phyloP scores from a whole-genome alignment of 2,797 vertebrate species.

The Epinephelus coioides region DNA sequence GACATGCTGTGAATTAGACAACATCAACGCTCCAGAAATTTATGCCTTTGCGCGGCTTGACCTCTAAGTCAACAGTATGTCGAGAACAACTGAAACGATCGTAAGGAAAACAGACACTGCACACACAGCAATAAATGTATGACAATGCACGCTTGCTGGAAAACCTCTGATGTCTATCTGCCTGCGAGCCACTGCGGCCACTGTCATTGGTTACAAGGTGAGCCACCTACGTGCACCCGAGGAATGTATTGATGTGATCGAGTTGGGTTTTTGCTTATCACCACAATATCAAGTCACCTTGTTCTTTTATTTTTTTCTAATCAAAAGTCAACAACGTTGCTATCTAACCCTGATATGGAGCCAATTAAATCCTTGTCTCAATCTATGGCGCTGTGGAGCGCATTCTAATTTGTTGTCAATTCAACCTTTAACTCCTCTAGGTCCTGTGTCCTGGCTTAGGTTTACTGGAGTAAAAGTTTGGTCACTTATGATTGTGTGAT shows the following conservation, averaged over 20 bases:
- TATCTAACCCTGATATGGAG: constrained; percentile 77
- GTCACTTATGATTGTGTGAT: neutral
- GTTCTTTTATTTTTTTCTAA: constrained; percentile 70
- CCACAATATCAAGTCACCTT: constrained; percentile 84
- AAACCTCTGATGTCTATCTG: constrained; percentile 62
- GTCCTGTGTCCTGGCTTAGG: neutral
- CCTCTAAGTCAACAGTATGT: constrained; percentile 70
- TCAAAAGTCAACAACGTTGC: constrained; percentile 74
- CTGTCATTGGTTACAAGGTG: constrained; percentile 79
- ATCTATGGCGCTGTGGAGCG: constrained; percentile 48
- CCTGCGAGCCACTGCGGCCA: constrained; percentile 28
- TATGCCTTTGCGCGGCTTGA: constrained; percentile 59
- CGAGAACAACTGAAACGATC: constrained; percentile 46
- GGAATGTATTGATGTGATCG: constrained; percentile 73
- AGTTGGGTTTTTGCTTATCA: constrained; percentile 81
- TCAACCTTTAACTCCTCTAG: constrained; percentile 44
- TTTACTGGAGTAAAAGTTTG: constrained; percentile 4
- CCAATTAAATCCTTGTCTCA: constrained; percentile 79
- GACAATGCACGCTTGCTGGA: constrained; percentile 39
- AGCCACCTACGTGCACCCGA: constrained; percentile 49
- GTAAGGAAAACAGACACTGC: constrained; percentile 62
- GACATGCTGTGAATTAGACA: constrained; percentile 66
- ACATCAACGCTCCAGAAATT: constrained; percentile 57
- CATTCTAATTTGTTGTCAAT: constrained; percentile 64
- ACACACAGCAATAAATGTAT: constrained; percentile 70